These are phyloP conservation scores for Chaetogeoica ovagalla DNA, from an alignment of 2,888 invertebrate species.

Conservation along the genomic window DNA sequence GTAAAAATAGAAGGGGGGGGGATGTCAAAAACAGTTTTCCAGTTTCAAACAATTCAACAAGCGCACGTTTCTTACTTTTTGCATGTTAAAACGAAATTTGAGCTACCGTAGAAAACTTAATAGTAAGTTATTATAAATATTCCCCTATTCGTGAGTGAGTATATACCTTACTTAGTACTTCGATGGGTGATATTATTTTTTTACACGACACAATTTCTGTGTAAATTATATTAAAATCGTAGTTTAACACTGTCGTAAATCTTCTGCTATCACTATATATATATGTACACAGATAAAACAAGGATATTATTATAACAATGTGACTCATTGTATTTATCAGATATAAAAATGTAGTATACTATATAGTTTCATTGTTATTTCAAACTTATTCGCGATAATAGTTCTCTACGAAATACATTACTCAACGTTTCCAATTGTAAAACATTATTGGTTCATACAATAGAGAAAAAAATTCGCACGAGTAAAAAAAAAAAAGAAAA, in stretches of 20 bases:
- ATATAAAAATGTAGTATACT: too few species aligned
- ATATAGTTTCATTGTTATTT: too few species aligned
- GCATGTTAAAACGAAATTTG: neutral
- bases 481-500: too few species aligned
- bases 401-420: too few species aligned
- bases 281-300: neutral
- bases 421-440: too few species aligned
- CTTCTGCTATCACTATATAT: neutral
- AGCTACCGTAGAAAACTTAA: neutral
- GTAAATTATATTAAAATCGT: neutral
- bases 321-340: too few species aligned
- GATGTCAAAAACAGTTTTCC: slow-evolving; percentile 39
- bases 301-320: neutral
- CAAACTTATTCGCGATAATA: too few species aligned
- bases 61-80: slow-evolving; percentile 18
- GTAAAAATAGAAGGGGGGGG: slow-evolving; percentile 36
- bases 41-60: slow-evolving; percentile 22
- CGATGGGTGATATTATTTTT: neutral
- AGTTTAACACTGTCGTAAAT: neutral
- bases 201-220: neutral
- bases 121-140: neutral
- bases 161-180: neutral
- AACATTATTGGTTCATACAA: too few species aligned
- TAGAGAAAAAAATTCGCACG: too few species aligned
- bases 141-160: neutral